phyloP scores from a whole-genome alignment of 2,888 invertebrate genomes.

The Apodemia mormo region DNA sequence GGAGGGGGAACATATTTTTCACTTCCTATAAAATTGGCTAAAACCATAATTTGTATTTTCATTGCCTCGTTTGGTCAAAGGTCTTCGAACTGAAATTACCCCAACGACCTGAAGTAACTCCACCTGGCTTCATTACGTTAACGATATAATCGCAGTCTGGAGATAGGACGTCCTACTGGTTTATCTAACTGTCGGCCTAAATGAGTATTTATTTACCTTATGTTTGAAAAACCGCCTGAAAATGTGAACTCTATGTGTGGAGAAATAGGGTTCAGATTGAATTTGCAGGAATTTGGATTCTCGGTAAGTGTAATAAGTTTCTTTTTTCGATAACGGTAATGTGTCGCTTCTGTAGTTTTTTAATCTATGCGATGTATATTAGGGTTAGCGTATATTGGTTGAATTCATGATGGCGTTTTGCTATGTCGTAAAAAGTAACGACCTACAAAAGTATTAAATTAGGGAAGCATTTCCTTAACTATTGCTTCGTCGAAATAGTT shows the following conservation, averaged over 20 bases:
- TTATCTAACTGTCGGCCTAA: conserved; percentile 17
- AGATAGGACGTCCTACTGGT: conserved; percentile 18
- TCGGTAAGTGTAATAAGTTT: conserved; percentile 6
- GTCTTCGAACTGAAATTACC: conserved; percentile 9
- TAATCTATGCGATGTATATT: background rate
- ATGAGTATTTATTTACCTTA: conserved; percentile 18
- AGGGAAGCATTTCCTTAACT: background rate
- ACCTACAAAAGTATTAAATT: background rate
- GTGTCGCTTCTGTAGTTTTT: conserved; percentile 15
- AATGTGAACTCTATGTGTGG: background rate
- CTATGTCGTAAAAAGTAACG: background rate
- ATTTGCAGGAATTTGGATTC: background rate
- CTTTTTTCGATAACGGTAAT: background rate
- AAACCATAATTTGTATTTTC: background rate
- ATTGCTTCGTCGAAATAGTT: background rate
- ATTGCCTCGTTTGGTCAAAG: background rate
- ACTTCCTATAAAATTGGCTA: background rate
- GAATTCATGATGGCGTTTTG: background rate
- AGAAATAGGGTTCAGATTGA: background rate
- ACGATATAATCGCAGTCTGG: conserved; percentile 10
- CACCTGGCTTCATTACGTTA: conserved; percentile 6
- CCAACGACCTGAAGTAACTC: conserved; percentile 7
- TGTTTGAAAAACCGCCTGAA: conserved; percentile 2
- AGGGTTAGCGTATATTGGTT: background rate
- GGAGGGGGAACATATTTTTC: no score